Conservation (phyloP, 2,113 vertebrate genomes). For the Strix uralensis region DNA sequence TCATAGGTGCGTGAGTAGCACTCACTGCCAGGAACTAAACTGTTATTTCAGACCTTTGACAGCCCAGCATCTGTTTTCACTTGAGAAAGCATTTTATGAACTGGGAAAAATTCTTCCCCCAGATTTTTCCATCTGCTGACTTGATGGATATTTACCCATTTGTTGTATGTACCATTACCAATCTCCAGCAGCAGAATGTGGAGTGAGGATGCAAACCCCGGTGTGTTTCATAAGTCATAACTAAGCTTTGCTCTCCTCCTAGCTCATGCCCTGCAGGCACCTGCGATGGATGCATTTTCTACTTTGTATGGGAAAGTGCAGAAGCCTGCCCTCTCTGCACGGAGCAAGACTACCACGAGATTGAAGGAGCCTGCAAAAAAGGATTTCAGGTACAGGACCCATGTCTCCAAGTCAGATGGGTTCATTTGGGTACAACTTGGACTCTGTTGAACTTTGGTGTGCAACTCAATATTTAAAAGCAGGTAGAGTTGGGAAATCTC, state of each 20-base stretch:
- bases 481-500: background rate
- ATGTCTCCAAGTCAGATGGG: background rate
- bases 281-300: constrained; percentile 91
- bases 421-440: background rate
- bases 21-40: background rate
- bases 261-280: constrained; percentile 92
- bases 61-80: background rate
- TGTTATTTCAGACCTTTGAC: background rate
- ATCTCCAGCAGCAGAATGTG: background rate
- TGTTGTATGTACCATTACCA: background rate
- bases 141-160: background rate
- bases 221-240: background rate
- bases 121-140: background rate
- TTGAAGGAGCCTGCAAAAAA: constrained; percentile 91
- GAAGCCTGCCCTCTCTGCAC: constrained; percentile 94
- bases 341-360: constrained; percentile 86
- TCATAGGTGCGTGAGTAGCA: background rate
- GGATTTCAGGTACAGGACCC: constrained; percentile 83
- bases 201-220: background rate
- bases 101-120: background rate
- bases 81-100: background rate
- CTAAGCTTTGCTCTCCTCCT: background rate
- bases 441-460: background rate
- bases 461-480: background rate
- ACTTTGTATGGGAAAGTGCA: constrained; percentile 93